Base-by-base conservation (phyloP, 2,113 vertebrate genomes). In the Orthonyx spaldingii region DNA sequence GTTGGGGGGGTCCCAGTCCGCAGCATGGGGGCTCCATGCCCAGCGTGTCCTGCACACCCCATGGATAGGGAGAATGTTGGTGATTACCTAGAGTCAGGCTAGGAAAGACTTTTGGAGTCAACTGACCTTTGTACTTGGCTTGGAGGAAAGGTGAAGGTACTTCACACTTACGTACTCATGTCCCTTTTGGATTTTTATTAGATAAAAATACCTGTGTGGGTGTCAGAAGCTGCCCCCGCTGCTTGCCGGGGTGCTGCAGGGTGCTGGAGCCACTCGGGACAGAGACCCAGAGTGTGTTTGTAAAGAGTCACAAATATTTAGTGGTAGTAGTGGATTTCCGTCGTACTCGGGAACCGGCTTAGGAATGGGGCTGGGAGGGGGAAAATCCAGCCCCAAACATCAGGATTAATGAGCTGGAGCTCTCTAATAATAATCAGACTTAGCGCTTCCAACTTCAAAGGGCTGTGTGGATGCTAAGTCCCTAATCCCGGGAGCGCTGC, bases 391-490 rank as follows among this genome's bases (percentile, higher is more conserved):
- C 82, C 86, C 94, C 92, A 92, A 92, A 94, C 92, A 93, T 92
- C 42, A 72, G 88, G 90, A 96, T 94, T 95, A 97, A 95, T 68
- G 78, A 91, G 65, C 88, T 96, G 90, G 84, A 94, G 91, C 87
- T 93, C 95, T 90, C 87, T 96, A 95, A 94, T 95, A 90, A 83
- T 96, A 94, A 96, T 94, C 68, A n/a, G 96, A 93, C 90, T 96
- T 97, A 87, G 66, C 49, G 23, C 89, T 91, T 94, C 89, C 77
- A 87, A 96, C 94, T 97, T 97, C 96, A 97, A 95, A 97, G 93
- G 82, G 79, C 83, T 56, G 64, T 17, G 17, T 0, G 80, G 92
- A 72, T 1, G 35, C 85, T 96, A 94, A 96, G 13, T 90, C 93
- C 82, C 94, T 95, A 95, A 95, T 97, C 94, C 94, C 0, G 1